Percentiles rank a stretch among this genome's conserved stretches.
Evolutionary conservation across 2,888 invertebrate genomes (phyloP).

Genomic region (Tolmerus cingulatus): DNA sequence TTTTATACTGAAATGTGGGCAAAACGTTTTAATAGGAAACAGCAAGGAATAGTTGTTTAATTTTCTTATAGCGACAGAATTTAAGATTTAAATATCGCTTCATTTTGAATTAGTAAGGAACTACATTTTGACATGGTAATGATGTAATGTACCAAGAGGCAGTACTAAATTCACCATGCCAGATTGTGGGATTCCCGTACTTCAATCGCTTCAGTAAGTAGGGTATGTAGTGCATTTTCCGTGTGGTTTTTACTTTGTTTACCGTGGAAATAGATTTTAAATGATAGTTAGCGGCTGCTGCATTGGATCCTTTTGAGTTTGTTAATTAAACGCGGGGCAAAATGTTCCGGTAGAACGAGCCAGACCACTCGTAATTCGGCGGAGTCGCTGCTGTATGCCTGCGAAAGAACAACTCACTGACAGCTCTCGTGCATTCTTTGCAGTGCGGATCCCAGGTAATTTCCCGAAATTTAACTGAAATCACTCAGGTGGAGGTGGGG

Average conservation of each 20-base stretch:
- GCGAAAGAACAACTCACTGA: neutral
- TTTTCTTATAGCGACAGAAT: too few species aligned
- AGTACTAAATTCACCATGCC: neutral
- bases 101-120: neutral
- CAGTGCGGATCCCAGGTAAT: neutral
- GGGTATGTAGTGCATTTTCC: constrained; percentile 1
- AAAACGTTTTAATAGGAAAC: too few species aligned
- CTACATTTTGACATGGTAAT: neutral
- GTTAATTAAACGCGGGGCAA: neutral
- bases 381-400: neutral
- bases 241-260: neutral
- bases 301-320: neutral
- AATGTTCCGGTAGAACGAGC: neutral
- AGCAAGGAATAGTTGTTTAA: too few species aligned
- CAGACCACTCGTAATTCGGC: neutral
- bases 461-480: neutral
- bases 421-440: neutral
- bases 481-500: neutral
- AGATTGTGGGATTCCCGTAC: neutral
- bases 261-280: neutral
- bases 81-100: neutral
- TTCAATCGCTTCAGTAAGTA: constrained; percentile 18
- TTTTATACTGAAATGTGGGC: too few species aligned
- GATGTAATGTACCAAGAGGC: neutral
- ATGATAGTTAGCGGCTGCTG: neutral